Evolutionary conservation across 2,797 vertebrate species (phyloP).

Genomic region (Poecilia gillii): DNA sequence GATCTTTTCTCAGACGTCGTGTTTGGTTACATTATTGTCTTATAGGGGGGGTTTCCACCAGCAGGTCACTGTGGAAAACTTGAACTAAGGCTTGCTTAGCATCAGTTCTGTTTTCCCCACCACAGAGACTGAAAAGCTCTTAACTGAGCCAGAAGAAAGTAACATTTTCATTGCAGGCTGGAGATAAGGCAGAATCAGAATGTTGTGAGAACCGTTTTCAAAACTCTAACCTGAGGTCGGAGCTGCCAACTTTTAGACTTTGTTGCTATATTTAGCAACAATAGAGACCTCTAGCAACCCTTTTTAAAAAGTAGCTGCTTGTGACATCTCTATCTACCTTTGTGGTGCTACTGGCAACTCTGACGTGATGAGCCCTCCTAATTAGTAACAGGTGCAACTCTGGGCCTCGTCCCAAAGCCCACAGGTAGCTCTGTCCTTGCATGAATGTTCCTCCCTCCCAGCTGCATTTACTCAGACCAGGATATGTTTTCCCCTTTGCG

Average conservation of each 20-base stretch:
- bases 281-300: background rate
- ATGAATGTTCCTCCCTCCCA: background rate
- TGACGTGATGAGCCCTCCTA: background rate
- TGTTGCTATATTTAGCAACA: background rate
- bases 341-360: background rate
- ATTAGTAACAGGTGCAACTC: background rate
- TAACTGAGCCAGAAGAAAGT: background rate
- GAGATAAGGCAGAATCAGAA: background rate
- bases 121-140: background rate
- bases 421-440: background rate
- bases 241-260: background rate
- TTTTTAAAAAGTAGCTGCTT: background rate
- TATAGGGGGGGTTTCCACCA: background rate
- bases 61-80: background rate
- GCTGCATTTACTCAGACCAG: background rate
- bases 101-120: background rate
- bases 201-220: background rate
- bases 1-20: conserved; percentile 46
- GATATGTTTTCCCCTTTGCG: background rate
- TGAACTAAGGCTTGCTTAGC: background rate
- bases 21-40: conserved; percentile 42
- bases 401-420: background rate
- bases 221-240: background rate
- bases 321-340: background rate
- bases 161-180: background rate